Evolutionary conservation across 1,140 invertebrate genomes (phyloP).

Genomic region (Rhopalosiphum padi): DNA sequence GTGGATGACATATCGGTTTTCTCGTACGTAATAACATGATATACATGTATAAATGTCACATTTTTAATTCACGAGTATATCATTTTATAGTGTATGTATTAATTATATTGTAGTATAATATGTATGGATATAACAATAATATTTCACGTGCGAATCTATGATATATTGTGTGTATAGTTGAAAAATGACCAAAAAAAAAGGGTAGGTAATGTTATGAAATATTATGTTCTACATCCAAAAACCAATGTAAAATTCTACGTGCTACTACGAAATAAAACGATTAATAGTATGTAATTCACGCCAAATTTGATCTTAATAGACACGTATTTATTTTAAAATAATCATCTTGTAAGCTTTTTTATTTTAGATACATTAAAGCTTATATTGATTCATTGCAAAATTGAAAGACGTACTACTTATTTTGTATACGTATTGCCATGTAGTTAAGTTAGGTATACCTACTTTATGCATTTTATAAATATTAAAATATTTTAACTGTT

Average conservation of each 20-base stretch:
- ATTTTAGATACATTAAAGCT: background rate
- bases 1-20: background rate
- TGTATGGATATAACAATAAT: background rate
- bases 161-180: background rate
- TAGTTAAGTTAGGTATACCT: too few relatives aligned
- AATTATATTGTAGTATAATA: background rate
- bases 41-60: background rate
- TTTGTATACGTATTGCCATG: background rate
- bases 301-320: background rate
- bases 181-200: background rate
- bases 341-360: background rate
- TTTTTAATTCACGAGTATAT: background rate
- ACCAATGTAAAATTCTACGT: background rate
- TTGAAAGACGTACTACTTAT: background rate
- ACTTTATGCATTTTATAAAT: too few relatives aligned
- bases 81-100: background rate
- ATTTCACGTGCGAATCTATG: background rate
- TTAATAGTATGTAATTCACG: background rate
- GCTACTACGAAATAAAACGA: background rate
- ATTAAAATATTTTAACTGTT: too few relatives aligned
- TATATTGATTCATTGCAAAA: background rate
- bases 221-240: background rate
- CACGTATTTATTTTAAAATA: too few relatives aligned
- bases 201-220: background rate
- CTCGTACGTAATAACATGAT: background rate